Percentiles rank a stretch among this genome's conserved stretches.
Evolutionary conservation across 1,140 invertebrate genomes (phyloP).

Genomic region (Heliconius hermathena): DNA sequence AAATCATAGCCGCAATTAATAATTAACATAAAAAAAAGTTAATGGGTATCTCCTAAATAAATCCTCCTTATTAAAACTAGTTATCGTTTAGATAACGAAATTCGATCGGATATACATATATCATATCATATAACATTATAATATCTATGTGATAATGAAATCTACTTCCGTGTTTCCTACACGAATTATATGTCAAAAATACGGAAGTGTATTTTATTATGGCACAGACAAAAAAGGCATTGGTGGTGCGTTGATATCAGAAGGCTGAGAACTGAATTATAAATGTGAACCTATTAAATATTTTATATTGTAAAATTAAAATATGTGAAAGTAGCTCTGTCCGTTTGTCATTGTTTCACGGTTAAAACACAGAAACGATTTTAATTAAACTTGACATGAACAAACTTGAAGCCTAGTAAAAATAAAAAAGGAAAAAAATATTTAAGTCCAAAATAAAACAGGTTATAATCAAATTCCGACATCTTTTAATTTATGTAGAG

Average conservation of each 20-base stretch:
- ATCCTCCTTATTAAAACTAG: no score
- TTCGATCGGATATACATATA: background rate
- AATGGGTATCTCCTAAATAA: no score
- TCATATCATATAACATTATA: background rate
- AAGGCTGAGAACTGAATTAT: slow-evolving; percentile 1
- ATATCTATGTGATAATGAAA: background rate
- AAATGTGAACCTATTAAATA: background rate
- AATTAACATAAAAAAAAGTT: no score
- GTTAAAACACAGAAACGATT: background rate
- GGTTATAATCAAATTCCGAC: no score
- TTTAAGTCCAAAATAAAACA: no score
- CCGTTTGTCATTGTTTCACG: background rate
- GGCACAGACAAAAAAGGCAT: slow-evolving; percentile 6
- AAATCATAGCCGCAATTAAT: no score
- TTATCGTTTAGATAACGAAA: no score
- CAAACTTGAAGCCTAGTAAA: background rate
- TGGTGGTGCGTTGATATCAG: background rate
- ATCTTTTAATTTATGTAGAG: no score
- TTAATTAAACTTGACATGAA: background rate
- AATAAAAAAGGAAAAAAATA: background rate
- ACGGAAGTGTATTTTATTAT: background rate
- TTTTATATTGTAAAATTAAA: background rate
- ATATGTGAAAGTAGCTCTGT: background rate
- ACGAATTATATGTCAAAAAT: background rate
- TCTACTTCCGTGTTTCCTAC: background rate